Evolutionary conservation across 1,140 invertebrate species (phyloP), one percentile per base, ranked within the genome.

Genomic region (Dendroctonus ponderosae): DNA sequence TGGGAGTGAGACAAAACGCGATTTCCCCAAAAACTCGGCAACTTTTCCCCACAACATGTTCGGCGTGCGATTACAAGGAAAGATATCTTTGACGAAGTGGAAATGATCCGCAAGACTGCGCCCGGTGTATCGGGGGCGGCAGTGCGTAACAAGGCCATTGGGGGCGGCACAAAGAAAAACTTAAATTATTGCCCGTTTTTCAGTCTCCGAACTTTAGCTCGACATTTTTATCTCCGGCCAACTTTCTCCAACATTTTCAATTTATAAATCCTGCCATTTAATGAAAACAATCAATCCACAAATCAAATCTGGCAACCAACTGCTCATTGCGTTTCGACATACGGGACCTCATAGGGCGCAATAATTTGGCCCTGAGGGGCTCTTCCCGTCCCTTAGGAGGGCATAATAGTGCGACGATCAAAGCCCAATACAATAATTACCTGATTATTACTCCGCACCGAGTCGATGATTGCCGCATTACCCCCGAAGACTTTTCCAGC

Each of bases 41-140:
- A 26, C 26, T 26, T 26, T 26, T 26, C 26, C 26, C 26, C 26
- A 26, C 26, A 26, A 26, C 26, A 60, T 48, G 49, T 48, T 60
- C 43, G 15, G 43, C 12, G 15, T 49, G 57, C 15, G 67, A 69
- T 69, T 65, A 62, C 62, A 62, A 52, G 42, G 26, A 54, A 50
- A 65, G 67, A 69, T 69, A 69, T 61, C 57, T 59, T 63, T 67
- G 69, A 70, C 66, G 65, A 63, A 70, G 65, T 67, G 69, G 64
- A 62, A 67, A 67, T 63, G 65, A 67, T 65, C 57, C 67, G 69
- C 61, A 71, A 63, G 69, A 65, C 42, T 60, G 57, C 43, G 42
- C 39, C 44, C 38, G 38, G 48, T 65, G 26, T 26, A 26, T 26
- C 26, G 26, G 14, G 46, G 46, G 11, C 14, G 46, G 14, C 11